A percentile compares a stretch with the other conserved stretches of the same genome.
phyloP scores from a whole-genome alignment of 2,888 invertebrate species.

The Amphipoea oculea region DNA sequence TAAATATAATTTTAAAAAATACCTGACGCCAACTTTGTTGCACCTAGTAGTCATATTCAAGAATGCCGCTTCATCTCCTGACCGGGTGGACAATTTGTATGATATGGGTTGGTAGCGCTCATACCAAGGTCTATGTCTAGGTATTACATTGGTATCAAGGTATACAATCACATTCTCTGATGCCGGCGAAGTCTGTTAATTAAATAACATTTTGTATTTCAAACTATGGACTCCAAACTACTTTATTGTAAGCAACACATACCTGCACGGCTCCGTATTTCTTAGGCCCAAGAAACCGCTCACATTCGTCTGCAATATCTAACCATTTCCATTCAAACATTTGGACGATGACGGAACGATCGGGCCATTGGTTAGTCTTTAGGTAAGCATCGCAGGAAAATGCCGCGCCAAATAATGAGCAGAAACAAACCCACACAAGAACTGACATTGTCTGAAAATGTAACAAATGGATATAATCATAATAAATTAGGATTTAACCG shows the following conservation, averaged over 20 bases:
- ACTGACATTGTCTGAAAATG: conserved; percentile 47
- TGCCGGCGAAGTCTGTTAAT: conserved; percentile 92
- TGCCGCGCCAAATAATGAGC: conserved; percentile 25
- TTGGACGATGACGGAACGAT: conserved; percentile 93
- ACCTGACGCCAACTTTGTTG: conserved; percentile 94
- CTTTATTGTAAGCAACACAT: conserved; percentile 48
- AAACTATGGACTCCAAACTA: background rate
- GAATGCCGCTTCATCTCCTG: conserved; percentile 93
- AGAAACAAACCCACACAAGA: conserved; percentile 27
- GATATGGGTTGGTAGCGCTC: conserved; percentile 97
- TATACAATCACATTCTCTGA: conserved; percentile 92
- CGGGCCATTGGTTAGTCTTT: conserved; percentile 85
- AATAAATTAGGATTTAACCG: background rate
- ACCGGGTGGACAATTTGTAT: conserved; percentile 93
- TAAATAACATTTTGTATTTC: background rate
- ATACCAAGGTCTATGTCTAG: conserved; percentile 93
- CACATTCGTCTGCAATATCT: conserved; percentile 95
- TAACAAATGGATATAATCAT: background rate
- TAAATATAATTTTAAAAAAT: background rate
- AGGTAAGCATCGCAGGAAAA: conserved; percentile 29
- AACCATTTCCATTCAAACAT: conserved; percentile 95
- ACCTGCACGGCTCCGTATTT: conserved; percentile 94
- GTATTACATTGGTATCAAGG: conserved; percentile 75
- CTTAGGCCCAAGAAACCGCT: conserved; percentile 92
- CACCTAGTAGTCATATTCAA: conserved; percentile 94